Percentiles rank a stretch among this genome's conserved stretches.
These are phyloP conservation scores for Manacus vitellinus DNA, from an alignment of 2,113 vertebrate species.

Conservation along the genomic window DNA sequence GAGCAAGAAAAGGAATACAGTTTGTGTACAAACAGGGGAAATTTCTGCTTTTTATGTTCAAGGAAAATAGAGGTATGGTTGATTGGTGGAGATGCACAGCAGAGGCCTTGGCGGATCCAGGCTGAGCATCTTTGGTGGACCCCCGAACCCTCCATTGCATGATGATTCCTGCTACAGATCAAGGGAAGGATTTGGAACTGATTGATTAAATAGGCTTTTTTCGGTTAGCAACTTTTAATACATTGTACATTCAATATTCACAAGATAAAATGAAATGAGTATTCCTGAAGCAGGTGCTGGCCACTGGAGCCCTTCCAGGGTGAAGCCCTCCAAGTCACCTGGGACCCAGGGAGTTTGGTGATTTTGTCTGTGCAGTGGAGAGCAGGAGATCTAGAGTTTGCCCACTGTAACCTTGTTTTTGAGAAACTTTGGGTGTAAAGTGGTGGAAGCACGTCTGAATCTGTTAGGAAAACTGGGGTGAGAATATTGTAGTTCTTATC, in stretches of 20 bases:
- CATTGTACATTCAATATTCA: accelerated
- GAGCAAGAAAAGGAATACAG: background rate
- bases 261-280: background rate
- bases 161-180: background rate
- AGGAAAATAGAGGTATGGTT: background rate
- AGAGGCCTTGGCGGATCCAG: background rate
- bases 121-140: background rate
- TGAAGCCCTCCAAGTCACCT: background rate
- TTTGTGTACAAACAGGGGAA: background rate
- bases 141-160: background rate
- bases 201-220: background rate
- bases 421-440: background rate
- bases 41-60: accelerated
- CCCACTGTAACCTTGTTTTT: accelerated
- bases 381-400: background rate
- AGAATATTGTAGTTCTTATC: background rate
- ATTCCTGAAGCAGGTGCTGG: background rate
- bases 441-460: background rate
- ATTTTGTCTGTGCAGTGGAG: background rate
- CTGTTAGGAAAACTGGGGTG: accelerated
- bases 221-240: background rate
- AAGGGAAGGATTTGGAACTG: background rate
- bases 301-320: accelerated
- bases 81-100: background rate
- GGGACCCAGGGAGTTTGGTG: background rate